Percentiles rank a stretch among this genome's conserved stretches.
Conservation (phyloP, 2,888 invertebrate genomes). For the Eilema depressum region DNA sequence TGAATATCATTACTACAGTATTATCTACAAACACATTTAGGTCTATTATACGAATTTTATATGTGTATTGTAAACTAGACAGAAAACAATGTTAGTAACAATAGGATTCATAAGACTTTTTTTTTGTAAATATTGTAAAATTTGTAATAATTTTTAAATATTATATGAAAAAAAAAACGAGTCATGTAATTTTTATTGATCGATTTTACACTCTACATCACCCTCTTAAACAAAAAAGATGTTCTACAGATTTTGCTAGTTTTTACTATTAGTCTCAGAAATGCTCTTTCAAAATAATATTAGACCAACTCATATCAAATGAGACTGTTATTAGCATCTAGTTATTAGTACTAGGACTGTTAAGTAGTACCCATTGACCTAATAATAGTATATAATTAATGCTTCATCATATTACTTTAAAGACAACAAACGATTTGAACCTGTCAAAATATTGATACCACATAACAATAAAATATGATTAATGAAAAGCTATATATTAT, state of each 20-base stretch:
- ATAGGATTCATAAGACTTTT: not conserved
- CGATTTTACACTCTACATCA: not conserved
- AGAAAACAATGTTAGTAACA: not conserved
- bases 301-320: not conserved
- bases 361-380: too few relatives aligned
- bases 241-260: not conserved
- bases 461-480: not conserved
- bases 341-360: too few relatives aligned
- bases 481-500: not conserved
- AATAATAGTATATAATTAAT: too few relatives aligned
- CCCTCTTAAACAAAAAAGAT: not conserved
- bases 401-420: not conserved
- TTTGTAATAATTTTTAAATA: not conserved
- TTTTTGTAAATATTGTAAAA: slow-evolving; percentile 4
- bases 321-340: not conserved
- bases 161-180: not conserved
- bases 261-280: not conserved
- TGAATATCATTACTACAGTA: slow-evolving; percentile 70
- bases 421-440: not conserved
- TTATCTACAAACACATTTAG: not conserved
- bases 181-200: not conserved
- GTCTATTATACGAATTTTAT: not conserved
- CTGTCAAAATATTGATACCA: not conserved
- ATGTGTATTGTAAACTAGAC: not conserved
- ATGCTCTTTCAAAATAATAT: not conserved